Conservation (phyloP, 2,113 vertebrate species). For the Salvelinus sp. region DNA sequence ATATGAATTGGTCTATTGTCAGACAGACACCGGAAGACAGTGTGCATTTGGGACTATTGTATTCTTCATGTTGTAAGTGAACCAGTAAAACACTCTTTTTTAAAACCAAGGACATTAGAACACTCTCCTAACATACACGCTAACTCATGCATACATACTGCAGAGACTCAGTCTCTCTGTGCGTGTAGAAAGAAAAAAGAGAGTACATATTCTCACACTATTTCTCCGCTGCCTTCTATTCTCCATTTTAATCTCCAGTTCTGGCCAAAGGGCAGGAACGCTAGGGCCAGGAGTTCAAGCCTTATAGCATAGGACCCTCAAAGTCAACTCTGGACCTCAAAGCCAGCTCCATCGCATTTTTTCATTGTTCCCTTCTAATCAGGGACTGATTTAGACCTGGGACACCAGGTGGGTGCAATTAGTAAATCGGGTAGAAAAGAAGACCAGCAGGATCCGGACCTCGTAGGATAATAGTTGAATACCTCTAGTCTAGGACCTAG, state of each 20-base stretch:
- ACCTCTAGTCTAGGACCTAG: no score
- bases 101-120: constrained; percentile 47
- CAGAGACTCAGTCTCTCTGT: constrained; percentile 45
- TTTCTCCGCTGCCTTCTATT: constrained; percentile 19
- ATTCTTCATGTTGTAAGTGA: constrained; percentile 52
- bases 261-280: constrained; percentile 18
- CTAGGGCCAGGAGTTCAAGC: background rate
- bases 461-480: no score
- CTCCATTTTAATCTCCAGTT: constrained; percentile 4
- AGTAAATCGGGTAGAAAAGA: no score
- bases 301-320: no score
- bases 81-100: constrained; percentile 54
- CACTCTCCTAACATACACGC: constrained; percentile 47
- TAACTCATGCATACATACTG: constrained; percentile 64
- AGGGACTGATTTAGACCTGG: no score
- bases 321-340: background rate
- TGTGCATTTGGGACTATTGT: constrained; percentile 4
- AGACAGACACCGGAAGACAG: background rate
- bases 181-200: constrained; percentile 34
- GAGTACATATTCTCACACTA: constrained; percentile 8
- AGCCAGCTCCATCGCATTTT: background rate
- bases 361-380: no score
- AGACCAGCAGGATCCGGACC: no score
- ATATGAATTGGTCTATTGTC: background rate
- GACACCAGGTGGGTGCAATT: constrained; percentile 5